Evolutionary conservation across 2,888 invertebrate species (phyloP), one percentile per base, ranked within the genome.

Genomic region (Salticus scenicus): DNA sequence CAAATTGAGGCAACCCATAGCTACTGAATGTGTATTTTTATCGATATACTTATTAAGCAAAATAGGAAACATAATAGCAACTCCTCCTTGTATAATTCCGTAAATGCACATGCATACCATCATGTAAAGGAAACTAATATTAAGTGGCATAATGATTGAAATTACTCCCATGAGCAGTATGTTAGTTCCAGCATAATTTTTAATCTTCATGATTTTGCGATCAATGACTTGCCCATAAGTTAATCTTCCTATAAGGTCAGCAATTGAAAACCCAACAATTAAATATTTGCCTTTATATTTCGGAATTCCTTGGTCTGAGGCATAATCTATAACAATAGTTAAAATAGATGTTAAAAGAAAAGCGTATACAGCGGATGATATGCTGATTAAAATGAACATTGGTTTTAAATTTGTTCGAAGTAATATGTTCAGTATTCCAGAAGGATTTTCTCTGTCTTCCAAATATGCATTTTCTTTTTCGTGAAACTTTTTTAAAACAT

Each of bases 321-420:
- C 87, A 57, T 78, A 87, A 42, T 88, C 88, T 17, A 88, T 72
- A 28, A 87, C 79, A 28, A 88, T 78, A 67, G 87, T 88, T 17
- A 71, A 41, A 27, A 87, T 76, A 5, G 87, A 76, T 17, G 69
- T 27, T 24, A 83, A 76, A 17, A 67, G 31, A 30, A 71, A 79
- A 0, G 78, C 71, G 37, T 41, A 79, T n/a, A 79, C 71, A 27
- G 71, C 78, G 71, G 64, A 64, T 2, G 78, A 51, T 17, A 79
- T 14, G 27, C 78, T 79, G 41, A 79, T 79, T 5, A 79, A 51
- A 37, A 79, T 27, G 63, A 79, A 79, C 20, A 79, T 64, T 27
- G 78, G 78, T 24, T 79, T 71, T 1, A 30, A 28, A 14, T 79
- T 79, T 7, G 67, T 71, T 5, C 24, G 30, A 7, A 77, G 7